phyloP scores from a whole-genome alignment of 2,888 invertebrate genomes.

The Dynastes grantii region DNA sequence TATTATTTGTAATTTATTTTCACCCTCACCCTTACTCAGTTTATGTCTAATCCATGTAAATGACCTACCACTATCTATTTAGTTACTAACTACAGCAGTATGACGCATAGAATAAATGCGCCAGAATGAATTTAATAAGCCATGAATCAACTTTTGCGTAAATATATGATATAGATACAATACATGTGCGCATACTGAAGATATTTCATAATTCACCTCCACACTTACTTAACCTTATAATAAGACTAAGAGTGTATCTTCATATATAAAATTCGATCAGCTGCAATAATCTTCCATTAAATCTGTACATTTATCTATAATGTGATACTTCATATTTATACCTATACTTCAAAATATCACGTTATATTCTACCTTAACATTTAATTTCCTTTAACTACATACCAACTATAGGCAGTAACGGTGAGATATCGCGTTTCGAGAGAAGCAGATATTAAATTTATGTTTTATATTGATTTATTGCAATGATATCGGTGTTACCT shows the following conservation, averaged over 20 bases:
- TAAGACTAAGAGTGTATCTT: no score
- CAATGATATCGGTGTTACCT: constrained; percentile 16
- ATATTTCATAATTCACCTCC: no score
- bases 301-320: constrained; percentile 6
- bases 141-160: background rate
- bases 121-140: background rate
- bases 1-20: background rate
- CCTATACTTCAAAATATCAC: constrained; percentile 21
- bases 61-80: background rate
- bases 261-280: background rate
- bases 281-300: background rate
- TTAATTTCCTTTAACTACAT: constrained; percentile 28
- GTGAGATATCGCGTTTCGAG: constrained; percentile 32
- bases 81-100: background rate
- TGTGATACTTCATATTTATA: constrained; percentile 16
- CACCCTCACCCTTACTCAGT: constrained; percentile 4
- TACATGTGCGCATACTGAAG: no score
- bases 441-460: constrained; percentile 20
- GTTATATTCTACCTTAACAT: constrained; percentile 20
- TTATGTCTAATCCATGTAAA: background rate
- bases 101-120: background rate
- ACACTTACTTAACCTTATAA: no score
- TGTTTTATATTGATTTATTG: constrained; percentile 40
- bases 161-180: no score
- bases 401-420: constrained; percentile 20